A percentile compares a stretch with the other conserved stretches of the same genome.
phyloP scores from a whole-genome alignment of 2,113 vertebrate species.

The Serranochromis macrocephalus region DNA sequence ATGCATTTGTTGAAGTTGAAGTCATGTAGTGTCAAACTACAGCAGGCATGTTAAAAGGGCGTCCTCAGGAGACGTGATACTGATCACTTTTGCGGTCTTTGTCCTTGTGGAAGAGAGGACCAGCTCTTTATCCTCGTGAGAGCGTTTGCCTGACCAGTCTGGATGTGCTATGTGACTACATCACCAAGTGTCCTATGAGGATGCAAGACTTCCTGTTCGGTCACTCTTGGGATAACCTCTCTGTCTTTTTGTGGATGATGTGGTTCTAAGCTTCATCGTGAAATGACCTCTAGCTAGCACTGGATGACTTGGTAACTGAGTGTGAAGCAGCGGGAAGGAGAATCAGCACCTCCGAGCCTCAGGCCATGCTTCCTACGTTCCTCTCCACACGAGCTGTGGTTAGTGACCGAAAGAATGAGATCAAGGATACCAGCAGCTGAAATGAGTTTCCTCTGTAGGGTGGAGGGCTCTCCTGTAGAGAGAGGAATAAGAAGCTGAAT shows the following conservation, averaged over 20 bases:
- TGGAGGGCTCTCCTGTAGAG: background rate
- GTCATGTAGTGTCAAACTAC: background rate
- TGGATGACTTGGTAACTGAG: background rate
- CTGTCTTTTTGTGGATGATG: background rate
- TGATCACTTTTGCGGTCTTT: background rate
- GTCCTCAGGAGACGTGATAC: background rate
- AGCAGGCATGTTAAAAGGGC: background rate
- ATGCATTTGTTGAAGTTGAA: background rate
- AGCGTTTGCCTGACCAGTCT: background rate
- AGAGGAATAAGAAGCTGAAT: background rate
- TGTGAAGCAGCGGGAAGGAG: background rate
- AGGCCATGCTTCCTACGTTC: background rate
- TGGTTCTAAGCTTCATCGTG: background rate
- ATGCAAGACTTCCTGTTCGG: background rate
- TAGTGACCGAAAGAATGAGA: background rate
- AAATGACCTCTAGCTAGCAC: background rate
- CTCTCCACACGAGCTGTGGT: background rate
- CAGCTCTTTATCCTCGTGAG: background rate
- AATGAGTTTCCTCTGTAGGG: background rate
- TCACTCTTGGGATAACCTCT: background rate
- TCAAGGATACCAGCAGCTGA: background rate
- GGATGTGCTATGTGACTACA: background rate
- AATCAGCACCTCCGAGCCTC: background rate
- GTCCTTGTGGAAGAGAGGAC: background rate
- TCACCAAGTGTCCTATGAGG: background rate